Conservation (phyloP, 92 coral and sea anemone species). For the Zoanthus solanderi region DNA sequence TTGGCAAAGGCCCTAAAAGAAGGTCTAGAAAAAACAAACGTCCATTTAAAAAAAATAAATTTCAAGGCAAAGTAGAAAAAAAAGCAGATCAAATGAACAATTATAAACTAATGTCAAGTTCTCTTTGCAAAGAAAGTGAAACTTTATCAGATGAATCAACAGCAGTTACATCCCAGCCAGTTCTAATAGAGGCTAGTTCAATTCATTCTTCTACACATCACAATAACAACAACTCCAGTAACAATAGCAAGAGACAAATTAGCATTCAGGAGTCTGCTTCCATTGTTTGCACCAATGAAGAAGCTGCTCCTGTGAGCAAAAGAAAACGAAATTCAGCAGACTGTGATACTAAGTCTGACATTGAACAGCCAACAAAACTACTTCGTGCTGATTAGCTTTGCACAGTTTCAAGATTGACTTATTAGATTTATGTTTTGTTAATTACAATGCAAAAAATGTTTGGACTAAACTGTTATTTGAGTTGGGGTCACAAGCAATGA, state of each 20-base stretch:
- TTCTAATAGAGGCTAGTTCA: background rate
- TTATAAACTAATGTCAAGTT: background rate
- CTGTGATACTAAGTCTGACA: background rate
- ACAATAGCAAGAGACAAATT: background rate
- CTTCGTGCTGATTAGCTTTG: conserved; percentile 12
- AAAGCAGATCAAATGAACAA: background rate
- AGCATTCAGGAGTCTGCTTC: background rate
- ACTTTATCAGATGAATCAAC: background rate
- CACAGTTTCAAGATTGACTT: background rate
- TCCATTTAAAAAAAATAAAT: conserved; percentile 1
- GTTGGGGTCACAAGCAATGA: no score
- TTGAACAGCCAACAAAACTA: conserved; percentile 32
- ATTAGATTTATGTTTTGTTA: no score
- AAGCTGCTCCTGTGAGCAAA: background rate
- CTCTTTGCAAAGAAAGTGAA: background rate
- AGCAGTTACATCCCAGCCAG: background rate
- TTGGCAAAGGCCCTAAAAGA: background rate
- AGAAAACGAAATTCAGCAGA: conserved; percentile 24
- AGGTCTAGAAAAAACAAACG: background rate
- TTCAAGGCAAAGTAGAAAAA: background rate
- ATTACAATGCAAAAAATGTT: no score
- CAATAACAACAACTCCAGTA: conserved; percentile 12
- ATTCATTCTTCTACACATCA: background rate
- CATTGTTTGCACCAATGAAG: background rate
- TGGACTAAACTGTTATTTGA: no score